These are phyloP conservation scores for Tachuris rubrigastra DNA, from an alignment of 2,113 vertebrate genomes.

Conservation along the genomic window DNA sequence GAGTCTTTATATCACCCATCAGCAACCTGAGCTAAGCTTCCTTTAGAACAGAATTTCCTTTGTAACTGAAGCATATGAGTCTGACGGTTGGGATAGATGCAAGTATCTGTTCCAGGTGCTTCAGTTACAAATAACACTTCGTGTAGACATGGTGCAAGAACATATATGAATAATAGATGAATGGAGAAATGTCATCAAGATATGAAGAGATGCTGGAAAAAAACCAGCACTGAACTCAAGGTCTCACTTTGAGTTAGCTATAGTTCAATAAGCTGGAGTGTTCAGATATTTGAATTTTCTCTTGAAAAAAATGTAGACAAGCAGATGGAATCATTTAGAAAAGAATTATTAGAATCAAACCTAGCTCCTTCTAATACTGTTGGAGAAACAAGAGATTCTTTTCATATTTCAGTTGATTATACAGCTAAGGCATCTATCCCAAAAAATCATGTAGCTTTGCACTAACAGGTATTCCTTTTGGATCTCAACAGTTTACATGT, in stretches of 20 bases:
- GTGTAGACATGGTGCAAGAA: neutral
- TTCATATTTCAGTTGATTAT: neutral
- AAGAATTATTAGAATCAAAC: neutral
- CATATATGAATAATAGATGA: constrained; percentile 6
- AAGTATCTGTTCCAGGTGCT: neutral
- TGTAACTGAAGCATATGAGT: neutral
- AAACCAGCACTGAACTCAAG: neutral
- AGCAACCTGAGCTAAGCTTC: neutral
- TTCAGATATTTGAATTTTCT: neutral
- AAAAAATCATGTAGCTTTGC: neutral
- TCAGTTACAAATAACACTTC: neutral
- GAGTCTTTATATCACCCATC: neutral
- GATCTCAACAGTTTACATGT: neutral
- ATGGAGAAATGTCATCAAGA: neutral
- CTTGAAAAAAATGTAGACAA: neutral
- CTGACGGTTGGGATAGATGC: neutral
- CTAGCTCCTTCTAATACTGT: neutral
- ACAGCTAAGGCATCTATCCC: neutral
- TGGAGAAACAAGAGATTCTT: neutral
- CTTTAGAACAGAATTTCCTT: neutral
- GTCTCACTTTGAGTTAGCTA: neutral
- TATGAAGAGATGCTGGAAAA: neutral
- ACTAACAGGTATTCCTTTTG: neutral
- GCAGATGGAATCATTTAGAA: neutral
- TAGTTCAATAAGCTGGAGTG: neutral